phyloP scores from a whole-genome alignment of 2,888 invertebrate species.

The Epirrhoe tristata region DNA sequence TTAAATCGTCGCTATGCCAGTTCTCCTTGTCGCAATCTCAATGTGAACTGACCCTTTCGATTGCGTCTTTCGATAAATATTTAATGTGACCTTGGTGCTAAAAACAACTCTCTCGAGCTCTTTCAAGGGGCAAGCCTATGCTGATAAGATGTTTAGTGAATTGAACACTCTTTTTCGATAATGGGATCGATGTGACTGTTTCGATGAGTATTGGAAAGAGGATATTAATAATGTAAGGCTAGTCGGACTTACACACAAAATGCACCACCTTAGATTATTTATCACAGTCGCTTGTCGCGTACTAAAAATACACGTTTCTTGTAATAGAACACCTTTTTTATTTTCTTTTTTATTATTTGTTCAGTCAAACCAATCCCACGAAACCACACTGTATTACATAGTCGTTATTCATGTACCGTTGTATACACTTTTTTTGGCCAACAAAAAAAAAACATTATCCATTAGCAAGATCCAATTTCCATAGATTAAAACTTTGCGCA shows the following conservation, averaged over 20 bases:
- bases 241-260: neutral
- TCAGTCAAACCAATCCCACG: too few species aligned
- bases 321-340: too few species aligned
- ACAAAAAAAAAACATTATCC: too few species aligned
- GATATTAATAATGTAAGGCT: neutral
- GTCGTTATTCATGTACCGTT: too few species aligned
- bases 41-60: neutral
- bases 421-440: too few species aligned
- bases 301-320: too few species aligned
- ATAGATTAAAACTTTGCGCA: slow-evolving; percentile 31
- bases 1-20: too few species aligned
- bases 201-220: slow-evolving; percentile 8
- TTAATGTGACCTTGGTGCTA: slow-evolving; percentile 27
- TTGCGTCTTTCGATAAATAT: slow-evolving; percentile 24
- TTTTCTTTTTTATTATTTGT: too few species aligned
- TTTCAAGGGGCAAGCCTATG: slow-evolving; percentile 20
- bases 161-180: slow-evolving; percentile 29
- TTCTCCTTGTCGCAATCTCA: too few species aligned
- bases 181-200: slow-evolving; percentile 14
- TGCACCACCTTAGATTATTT: too few species aligned
- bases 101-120: slow-evolving; percentile 15
- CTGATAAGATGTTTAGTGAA: slow-evolving; percentile 34
- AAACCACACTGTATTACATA: too few species aligned
- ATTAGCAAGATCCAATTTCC: neutral
- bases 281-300: too few species aligned